Evolutionary conservation across 2,888 invertebrate genomes (phyloP), one percentile per base, ranked within the genome.

Genomic region (Brenthis ino): DNA sequence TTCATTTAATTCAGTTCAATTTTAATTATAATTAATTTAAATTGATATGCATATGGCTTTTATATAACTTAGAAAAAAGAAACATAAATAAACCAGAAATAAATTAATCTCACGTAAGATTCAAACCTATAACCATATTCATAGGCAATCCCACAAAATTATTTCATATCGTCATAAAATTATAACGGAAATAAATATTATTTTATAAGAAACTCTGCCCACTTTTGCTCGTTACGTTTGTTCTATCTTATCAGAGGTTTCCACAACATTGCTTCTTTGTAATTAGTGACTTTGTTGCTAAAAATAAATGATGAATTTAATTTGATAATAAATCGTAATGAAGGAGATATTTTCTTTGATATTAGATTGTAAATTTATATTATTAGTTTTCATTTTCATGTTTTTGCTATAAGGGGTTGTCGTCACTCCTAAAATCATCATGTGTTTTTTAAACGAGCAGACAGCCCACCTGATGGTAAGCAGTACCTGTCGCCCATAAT

Each of bases 181-280:
- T 54, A 54, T 60, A 58, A 48, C 24, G 24, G 14, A 28, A n/a
- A n/a, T 43, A 43, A 24, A 58, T 48, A 48, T 48, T 48, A 60
- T 60, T 60, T 50, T 5, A 50, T 48, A 28, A 60, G 60, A 60
- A 60, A 60, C 28, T 28, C 12, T 60, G 28, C 37, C 28, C 48
- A 60, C 48, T 60, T 60, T 48, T 14, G 37, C 37, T 43, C 24
- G 11, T 28, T 12, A 60, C 60, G 33, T 60, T 60, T 60, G 50
- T 33, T 28, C 47, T 60, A 51, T 58, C 69, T 71, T 71, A 71
- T 71, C 71, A 53, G 55, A 60, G 60, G 63, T 64, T 71, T 71
- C 71, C 69, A 53, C 61, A 28, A 67, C 66, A 66, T 67, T 71
- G 64, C 69, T 16, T 56, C 54, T 66, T 60, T 60, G 64, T 69